Conservation (phyloP, 2,113 vertebrate species). For the Dicaeum eximium region DNA sequence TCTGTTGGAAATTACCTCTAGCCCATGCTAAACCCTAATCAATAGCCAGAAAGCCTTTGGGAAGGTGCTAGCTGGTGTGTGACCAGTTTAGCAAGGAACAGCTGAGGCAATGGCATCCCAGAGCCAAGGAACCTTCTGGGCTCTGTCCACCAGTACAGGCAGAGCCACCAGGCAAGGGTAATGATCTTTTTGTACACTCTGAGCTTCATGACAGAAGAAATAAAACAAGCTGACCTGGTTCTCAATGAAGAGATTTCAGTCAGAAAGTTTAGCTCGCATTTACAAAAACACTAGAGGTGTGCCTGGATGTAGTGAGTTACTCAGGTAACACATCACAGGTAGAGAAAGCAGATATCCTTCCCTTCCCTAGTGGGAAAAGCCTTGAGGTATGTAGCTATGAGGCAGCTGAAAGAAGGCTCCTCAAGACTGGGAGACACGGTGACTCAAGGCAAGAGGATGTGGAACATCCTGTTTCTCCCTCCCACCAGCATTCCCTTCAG, state of each 20-base stretch:
- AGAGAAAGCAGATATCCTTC: background rate
- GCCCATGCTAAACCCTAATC: background rate
- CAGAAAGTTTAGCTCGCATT: background rate
- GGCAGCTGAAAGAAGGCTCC: background rate
- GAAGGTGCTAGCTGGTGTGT: background rate
- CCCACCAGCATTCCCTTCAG: background rate
- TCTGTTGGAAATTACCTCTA: background rate
- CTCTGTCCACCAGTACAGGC: background rate
- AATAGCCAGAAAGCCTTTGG: background rate
- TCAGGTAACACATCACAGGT: background rate
- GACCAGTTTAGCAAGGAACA: background rate
- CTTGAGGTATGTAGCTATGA: background rate
- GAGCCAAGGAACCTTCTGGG: background rate
- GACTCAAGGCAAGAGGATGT: background rate
- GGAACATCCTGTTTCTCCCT: background rate
- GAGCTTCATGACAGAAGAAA: background rate
- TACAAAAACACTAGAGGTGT: background rate
- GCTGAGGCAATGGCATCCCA: background rate
- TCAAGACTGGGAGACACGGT: background rate
- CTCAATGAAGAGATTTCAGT: background rate
- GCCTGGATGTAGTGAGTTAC: background rate
- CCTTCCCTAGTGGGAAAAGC: background rate
- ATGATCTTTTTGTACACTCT: background rate
- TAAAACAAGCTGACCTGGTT: background rate
- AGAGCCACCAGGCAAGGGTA: background rate